A percentile compares a stretch with the other conserved stretches of the same genome.
phyloP scores from a whole-genome alignment of 2,113 vertebrate species.

The Apteryx mantelli region DNA sequence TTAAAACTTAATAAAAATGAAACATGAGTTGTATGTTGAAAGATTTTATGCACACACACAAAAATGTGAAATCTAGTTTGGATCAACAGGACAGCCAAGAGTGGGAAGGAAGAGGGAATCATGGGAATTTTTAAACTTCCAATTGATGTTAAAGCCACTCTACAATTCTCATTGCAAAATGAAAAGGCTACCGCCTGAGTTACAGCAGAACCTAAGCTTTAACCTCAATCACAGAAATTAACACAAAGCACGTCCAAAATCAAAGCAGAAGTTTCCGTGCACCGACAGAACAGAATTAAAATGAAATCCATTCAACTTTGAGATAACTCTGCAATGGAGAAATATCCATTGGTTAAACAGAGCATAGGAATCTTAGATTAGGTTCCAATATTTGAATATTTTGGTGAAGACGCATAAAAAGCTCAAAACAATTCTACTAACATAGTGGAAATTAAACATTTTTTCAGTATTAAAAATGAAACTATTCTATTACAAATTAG shows the following conservation, averaged over 20 bases:
- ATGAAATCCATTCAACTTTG: background rate
- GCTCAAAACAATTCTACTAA: too few species aligned
- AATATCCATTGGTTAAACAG: background rate
- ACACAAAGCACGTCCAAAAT: background rate
- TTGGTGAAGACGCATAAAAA: background rate
- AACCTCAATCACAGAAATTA: background rate
- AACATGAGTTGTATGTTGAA: background rate
- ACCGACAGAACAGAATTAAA: background rate
- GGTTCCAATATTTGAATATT: background rate
- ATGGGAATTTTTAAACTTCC: background rate
- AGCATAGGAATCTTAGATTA: background rate
- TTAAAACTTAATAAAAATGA: background rate
- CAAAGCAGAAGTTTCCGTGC: background rate
- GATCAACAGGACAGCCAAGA: background rate
- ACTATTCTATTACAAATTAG: background rate
- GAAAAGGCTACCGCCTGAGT: background rate
- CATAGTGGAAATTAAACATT: background rate
- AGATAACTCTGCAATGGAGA: background rate
- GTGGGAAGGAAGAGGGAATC: background rate
- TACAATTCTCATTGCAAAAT: background rate
- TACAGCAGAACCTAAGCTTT: background rate
- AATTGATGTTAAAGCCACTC: background rate
- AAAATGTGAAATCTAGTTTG: background rate
- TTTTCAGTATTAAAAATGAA: background rate
- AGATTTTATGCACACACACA: background rate